Percentiles rank a stretch among this genome's conserved stretches.
phyloP scores from a whole-genome alignment of 2,113 vertebrate genomes.

The Gymnocephalus cernua region DNA sequence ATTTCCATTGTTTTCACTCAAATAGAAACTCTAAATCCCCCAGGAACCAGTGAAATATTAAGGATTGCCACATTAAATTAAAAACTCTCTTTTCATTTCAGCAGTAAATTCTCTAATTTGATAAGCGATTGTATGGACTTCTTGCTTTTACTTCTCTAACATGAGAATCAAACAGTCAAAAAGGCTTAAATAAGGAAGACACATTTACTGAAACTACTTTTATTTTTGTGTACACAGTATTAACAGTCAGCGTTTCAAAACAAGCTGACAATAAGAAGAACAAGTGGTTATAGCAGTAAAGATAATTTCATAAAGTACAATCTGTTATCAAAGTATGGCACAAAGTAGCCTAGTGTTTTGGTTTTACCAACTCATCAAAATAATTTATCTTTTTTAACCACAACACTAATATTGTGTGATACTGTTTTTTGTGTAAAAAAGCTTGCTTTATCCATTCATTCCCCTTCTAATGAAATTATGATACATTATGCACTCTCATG shows the following conservation, averaged over 20 bases:
- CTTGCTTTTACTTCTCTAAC: background rate
- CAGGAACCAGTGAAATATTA: too few relatives aligned
- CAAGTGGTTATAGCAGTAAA: constrained; percentile 39
- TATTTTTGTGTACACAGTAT: constrained; percentile 62
- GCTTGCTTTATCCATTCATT: constrained; percentile 3
- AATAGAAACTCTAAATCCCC: too few relatives aligned
- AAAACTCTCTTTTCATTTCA: too few relatives aligned
- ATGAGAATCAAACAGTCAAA: background rate
- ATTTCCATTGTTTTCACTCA: too few relatives aligned
- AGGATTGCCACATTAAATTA: too few relatives aligned
- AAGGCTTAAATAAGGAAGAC: background rate
- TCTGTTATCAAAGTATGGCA: constrained; percentile 53
- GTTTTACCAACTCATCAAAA: constrained; percentile 48
- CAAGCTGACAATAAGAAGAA: constrained; percentile 20
- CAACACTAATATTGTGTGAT: constrained; percentile 23
- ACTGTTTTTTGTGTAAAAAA: constrained; percentile 19
- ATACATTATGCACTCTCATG: background rate
- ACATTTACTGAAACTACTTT: constrained; percentile 60
- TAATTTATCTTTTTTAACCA: constrained; percentile 27
- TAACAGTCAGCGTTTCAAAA: constrained; percentile 55
- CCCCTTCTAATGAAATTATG: background rate
- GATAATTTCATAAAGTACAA: constrained; percentile 44
- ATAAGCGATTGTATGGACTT: too few relatives aligned
- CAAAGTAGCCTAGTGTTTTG: constrained; percentile 38
- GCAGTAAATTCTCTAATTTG: too few relatives aligned